Percentiles rank a stretch among this genome's conserved stretches.
Evolutionary conservation across 2,797 vertebrate genomes (phyloP).

Genomic region (Paratrypauchen microcephalus): DNA sequence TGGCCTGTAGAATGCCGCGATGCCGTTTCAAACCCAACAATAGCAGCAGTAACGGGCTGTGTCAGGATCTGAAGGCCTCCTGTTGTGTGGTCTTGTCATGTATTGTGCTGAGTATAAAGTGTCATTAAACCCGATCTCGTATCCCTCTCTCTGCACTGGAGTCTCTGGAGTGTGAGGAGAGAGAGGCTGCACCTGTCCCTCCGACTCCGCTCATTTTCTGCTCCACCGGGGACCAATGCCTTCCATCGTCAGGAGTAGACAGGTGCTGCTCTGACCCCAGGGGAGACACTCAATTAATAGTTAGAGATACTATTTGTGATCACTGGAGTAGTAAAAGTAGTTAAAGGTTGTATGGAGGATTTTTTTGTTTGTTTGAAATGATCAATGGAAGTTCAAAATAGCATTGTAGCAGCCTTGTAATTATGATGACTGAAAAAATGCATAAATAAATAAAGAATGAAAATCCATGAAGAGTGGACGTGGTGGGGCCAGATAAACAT

Average conservation of each 20-base stretch:
- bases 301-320: too few relatives aligned
- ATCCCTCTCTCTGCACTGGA: slow-evolving; percentile 1
- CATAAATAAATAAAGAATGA: too few relatives aligned
- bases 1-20: too few relatives aligned
- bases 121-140: background rate
- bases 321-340: too few relatives aligned
- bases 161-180: background rate
- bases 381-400: too few relatives aligned
- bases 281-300: background rate
- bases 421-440: too few relatives aligned
- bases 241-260: slow-evolving; percentile 16
- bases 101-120: background rate
- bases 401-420: too few relatives aligned
- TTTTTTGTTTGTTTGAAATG: too few relatives aligned
- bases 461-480: too few relatives aligned
- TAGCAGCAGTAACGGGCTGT: background rate
- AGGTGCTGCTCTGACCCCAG: too few relatives aligned
- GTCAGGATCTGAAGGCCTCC: background rate
- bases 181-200: slow-evolving; percentile 9
- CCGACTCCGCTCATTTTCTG: slow-evolving; percentile 30
- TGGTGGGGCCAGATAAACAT: too few relatives aligned
- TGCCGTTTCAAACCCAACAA: background rate
- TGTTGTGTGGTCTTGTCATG: background rate
- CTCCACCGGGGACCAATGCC: slow-evolving; percentile 27
- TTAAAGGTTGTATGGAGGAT: too few relatives aligned